These are phyloP conservation scores for Eudyptes chrysolophus DNA, from an alignment of 2,113 vertebrate genomes.

Conservation along the genomic window DNA sequence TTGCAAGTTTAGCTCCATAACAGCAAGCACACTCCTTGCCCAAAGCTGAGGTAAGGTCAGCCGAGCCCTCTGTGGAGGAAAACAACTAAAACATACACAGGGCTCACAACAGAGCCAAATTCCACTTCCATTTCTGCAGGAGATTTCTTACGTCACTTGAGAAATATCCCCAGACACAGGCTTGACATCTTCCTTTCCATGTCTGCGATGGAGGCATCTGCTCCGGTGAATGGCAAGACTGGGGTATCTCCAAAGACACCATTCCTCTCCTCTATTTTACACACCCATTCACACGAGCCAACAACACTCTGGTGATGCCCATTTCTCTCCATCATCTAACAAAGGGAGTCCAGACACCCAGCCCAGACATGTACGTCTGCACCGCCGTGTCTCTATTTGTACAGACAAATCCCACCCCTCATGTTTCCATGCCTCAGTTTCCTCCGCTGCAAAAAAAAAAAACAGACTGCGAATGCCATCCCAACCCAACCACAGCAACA, in stretches of 20 bases:
- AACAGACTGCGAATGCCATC: neutral
- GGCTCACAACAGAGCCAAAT: neutral
- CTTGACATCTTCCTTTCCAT: neutral
- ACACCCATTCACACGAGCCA: neutral
- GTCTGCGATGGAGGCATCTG: neutral
- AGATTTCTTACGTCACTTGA: neutral
- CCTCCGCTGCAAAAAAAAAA: neutral
- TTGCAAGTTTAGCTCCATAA: neutral
- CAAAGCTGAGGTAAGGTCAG: neutral
- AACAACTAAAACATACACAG: neutral
- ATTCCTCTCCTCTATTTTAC: neutral
- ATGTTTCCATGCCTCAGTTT: neutral
- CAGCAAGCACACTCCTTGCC: neutral
- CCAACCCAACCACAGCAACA: neutral
- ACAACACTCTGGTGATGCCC: fast-evolving
- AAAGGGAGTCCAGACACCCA: neutral
- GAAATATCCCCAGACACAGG: neutral
- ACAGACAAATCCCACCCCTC: neutral
- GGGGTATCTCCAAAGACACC: neutral
- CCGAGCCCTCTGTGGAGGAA: neutral
- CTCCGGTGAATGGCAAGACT: fast-evolving
- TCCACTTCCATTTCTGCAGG: neutral
- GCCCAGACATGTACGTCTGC: neutral
- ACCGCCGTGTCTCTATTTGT: neutral
- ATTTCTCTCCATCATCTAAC: neutral